Conservation (phyloP, 1,140 invertebrate species). For the Gryon sp. region DNA sequence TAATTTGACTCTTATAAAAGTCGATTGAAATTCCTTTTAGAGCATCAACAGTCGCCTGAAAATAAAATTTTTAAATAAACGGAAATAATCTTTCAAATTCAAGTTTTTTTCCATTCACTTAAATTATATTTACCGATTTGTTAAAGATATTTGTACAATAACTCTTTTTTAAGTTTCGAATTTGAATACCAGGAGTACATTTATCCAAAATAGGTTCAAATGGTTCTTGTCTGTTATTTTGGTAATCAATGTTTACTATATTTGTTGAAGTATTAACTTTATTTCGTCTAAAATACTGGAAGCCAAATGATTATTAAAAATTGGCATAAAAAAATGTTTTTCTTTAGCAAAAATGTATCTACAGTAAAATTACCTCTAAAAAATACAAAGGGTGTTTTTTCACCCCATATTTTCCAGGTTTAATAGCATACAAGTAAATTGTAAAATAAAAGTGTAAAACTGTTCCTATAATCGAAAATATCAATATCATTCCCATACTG, state of each 20-base stretch:
- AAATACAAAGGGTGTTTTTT: constrained; percentile 79
- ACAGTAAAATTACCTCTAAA: constrained; percentile 72
- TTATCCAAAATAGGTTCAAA: constrained; percentile 66
- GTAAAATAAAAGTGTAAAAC: constrained; percentile 76
- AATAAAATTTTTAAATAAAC: not conserved
- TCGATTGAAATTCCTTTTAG: constrained; percentile 80
- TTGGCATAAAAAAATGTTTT: too few species aligned
- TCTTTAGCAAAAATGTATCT: too few species aligned
- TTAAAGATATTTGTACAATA: constrained; percentile 65
- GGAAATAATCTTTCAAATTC: not conserved
- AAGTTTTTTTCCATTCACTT: not conserved
- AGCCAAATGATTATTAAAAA: too few species aligned
- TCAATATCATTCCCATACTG: constrained; percentile 11
- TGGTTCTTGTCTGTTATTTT: constrained; percentile 31
- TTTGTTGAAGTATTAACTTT: too few species aligned
- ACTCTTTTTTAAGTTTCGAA: constrained; percentile 72
- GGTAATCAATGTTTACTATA: too few species aligned
- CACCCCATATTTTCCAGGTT: constrained; percentile 79
- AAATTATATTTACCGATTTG: constrained; percentile 64
- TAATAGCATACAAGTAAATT: constrained; percentile 79
- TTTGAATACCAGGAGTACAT: constrained; percentile 69
- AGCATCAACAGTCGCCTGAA: constrained; percentile 67
- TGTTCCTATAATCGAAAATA: constrained; percentile 61
- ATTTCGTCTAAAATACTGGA: constrained; percentile 24
- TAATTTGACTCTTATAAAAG: constrained; percentile 84